Base-by-base conservation (phyloP, 2,888 invertebrate genomes). In the Leistus spinibarbis region DNA sequence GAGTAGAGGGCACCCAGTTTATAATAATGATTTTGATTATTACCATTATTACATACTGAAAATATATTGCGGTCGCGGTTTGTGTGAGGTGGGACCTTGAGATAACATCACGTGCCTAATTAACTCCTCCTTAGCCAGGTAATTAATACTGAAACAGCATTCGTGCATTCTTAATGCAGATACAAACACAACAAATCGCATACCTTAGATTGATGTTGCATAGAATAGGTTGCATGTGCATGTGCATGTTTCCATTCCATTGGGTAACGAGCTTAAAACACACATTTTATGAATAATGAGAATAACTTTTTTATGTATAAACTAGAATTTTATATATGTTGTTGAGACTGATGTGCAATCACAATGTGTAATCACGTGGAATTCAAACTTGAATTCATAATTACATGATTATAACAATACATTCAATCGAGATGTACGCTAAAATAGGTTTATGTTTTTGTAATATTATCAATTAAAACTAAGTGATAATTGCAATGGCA, bases 71-170 rank as follows among this genome's bases (percentile, higher is more conserved):
- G n/a, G 1, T 10, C 40, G 4, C 7, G 7, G 40, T 40, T 5
- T 40, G 10, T 40, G 40, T 56, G 9, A 19, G 19, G 60, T 22
- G 60, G 17, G 60, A 60, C 60, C 60, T 60, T 60, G 60, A 60
- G 60, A 60, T 60, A 16, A 19, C 22, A 60, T 60, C 60, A 60
- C 60, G 19, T 60, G 60, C 60, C 22, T 60, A 10, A 60, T 60
- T 60, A 60, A 60, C 60, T 60, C 60, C 60, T 60, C 60, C 60
- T 60, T 60, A 60, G 17, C 2, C 60, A 40, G 7, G 17, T 60
- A 60, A 60, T 60, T 60, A 60, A 60, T 60, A 60, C 60, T 60
- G 20, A 60, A 40, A 19, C 22, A 60, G 60, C 22, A 60, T 60
- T 60, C n/a, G 22, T 60, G 60, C 60, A 60, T 60, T 60, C 60